Percentiles rank a stretch among this genome's conserved stretches.
These are phyloP conservation scores for Drosophila nasuta DNA, from an alignment of 1,140 invertebrate species.

Conservation along the genomic window DNA sequence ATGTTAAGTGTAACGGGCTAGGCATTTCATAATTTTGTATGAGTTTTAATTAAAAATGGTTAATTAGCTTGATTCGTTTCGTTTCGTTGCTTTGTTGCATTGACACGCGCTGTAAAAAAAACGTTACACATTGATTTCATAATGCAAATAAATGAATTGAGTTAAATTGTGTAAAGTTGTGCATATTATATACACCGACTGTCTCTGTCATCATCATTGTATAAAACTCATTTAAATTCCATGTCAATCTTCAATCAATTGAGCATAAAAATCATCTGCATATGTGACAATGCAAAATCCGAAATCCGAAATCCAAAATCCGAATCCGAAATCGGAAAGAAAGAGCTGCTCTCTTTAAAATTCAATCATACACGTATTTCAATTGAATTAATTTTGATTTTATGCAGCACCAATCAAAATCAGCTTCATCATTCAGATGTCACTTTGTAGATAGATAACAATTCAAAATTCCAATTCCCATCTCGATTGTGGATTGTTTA, in stretches of 20 bases:
- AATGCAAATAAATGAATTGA: slow-evolving; percentile 28
- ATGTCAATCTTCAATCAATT: slow-evolving; percentile 29
- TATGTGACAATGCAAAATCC: slow-evolving; percentile 4
- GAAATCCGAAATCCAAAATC: not conserved
- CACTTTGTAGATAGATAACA: slow-evolving; percentile 1
- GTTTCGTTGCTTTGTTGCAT: slow-evolving; percentile 61
- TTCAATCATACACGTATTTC: slow-evolving; percentile 11
- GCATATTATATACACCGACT: not conserved
- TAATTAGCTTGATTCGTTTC: slow-evolving; percentile 69
- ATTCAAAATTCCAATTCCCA: slow-evolving; percentile 4
- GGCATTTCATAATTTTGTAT: slow-evolving; percentile 32
- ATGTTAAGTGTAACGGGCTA: slow-evolving; percentile 13
- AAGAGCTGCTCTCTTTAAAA: slow-evolving; percentile 4
- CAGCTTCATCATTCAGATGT: not conserved
- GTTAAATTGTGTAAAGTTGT: slow-evolving; percentile 17
- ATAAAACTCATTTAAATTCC: slow-evolving; percentile 14
- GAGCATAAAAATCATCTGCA: slow-evolving; percentile 31
- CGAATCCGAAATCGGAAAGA: not conserved
- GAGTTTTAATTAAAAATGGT: slow-evolving; percentile 72
- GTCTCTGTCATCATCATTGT: slow-evolving; percentile 15
- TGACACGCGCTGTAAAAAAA: slow-evolving; percentile 67
- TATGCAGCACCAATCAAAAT: slow-evolving; percentile 4
- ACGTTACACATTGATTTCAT: slow-evolving; percentile 35
- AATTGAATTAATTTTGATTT: slow-evolving; percentile 25
- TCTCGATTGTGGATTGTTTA: slow-evolving; percentile 35